A percentile compares a stretch with the other conserved stretches of the same genome.
Evolutionary conservation across 1,140 invertebrate genomes (phyloP).

Genomic region (Cecropterus lyciades): DNA sequence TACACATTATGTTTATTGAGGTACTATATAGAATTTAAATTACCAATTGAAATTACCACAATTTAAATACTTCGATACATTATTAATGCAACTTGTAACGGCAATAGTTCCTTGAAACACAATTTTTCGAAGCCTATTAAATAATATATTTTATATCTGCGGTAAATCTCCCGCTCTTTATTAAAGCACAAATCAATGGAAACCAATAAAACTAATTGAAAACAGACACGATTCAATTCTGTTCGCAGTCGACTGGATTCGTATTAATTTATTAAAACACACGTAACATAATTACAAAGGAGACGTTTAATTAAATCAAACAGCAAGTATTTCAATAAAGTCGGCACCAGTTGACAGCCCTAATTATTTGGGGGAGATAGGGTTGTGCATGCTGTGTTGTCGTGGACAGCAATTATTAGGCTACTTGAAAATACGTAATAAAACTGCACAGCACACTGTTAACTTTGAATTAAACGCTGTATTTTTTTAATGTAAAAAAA

Average conservation of each 20-base stretch:
- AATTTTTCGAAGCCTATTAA: not conserved
- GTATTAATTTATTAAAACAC: constrained; percentile 46
- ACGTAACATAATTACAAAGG: constrained; percentile 46
- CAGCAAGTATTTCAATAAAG: constrained; percentile 43
- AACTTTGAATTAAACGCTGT: too few relatives aligned
- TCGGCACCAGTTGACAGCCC: constrained; percentile 46
- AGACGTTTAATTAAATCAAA: constrained; percentile 52
- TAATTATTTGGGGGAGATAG: constrained; percentile 40
- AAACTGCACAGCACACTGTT: too few relatives aligned
- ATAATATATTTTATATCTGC: not conserved
- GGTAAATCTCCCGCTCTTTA: constrained; percentile 14
- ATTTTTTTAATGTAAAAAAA: too few relatives aligned
- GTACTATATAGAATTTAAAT: too few relatives aligned
- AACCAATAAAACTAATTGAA: constrained; percentile 32
- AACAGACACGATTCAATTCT: constrained; percentile 21
- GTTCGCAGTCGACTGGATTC: constrained; percentile 27
- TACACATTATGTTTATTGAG: too few relatives aligned
- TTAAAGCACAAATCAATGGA: constrained; percentile 19
- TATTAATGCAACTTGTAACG: too few relatives aligned
- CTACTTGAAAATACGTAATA: too few relatives aligned
- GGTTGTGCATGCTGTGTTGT: too few relatives aligned
- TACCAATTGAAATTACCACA: too few relatives aligned
- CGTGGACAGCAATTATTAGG: too few relatives aligned
- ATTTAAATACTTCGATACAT: too few relatives aligned
- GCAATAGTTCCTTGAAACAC: too few relatives aligned